These are phyloP conservation scores for Empidonax traillii DNA, from an alignment of 2,113 vertebrate species.

Conservation along the genomic window DNA sequence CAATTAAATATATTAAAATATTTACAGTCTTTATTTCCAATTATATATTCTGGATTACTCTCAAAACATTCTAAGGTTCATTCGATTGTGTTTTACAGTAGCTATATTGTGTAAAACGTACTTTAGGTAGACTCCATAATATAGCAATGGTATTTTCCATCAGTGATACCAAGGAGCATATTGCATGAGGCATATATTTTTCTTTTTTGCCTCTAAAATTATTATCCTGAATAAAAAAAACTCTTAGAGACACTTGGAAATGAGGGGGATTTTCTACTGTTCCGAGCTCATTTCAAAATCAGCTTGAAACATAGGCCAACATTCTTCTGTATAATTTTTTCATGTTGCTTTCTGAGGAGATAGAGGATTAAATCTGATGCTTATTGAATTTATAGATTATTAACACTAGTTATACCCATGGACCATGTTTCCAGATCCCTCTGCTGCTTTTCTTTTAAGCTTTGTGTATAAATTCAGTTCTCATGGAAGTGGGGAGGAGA, in stretches of 20 bases:
- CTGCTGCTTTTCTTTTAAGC: not conserved
- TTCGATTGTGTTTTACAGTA: not conserved
- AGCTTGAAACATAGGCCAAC: not conserved
- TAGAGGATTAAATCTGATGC: not conserved
- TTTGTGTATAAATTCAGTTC: not conserved
- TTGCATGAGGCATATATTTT: not conserved
- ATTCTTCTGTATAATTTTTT: not conserved
- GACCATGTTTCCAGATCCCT: not conserved
- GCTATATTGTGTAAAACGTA: not conserved
- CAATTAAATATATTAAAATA: not conserved
- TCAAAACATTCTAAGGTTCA: not conserved
- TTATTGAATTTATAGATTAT: conserved; percentile 1
- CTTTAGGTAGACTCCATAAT: not conserved
- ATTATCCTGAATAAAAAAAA: conserved; percentile 26
- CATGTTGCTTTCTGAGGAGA: not conserved
- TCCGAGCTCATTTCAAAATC: conserved; percentile 10
- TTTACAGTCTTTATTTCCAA: not conserved
- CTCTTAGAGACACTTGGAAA: conserved; percentile 24
- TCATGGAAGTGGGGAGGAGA: not conserved
- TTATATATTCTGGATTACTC: not conserved
- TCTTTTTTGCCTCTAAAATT: not conserved
- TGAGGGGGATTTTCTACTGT: conserved; percentile 1
- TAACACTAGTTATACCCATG: not conserved
- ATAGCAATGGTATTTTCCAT: not conserved
- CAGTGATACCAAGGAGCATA: not conserved